These are phyloP conservation scores for Mycetomoellerius zeteki DNA, from an alignment of 1,140 invertebrate species.

Conservation along the genomic window DNA sequence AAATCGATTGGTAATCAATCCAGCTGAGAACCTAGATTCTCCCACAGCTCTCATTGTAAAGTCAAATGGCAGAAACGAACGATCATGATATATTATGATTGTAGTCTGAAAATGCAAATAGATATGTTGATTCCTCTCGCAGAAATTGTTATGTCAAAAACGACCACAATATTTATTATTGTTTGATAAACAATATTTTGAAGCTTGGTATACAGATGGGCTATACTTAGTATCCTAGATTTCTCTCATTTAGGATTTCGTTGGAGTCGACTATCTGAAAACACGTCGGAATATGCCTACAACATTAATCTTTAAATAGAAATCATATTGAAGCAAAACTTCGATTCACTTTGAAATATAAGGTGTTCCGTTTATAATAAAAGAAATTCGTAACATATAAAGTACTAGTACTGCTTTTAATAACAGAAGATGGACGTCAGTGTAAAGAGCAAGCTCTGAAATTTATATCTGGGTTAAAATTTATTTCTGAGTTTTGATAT, in stretches of 20 bases:
- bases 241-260: constrained; percentile 23
- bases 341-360: neutral
- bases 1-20: constrained; percentile 36
- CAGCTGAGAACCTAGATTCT: neutral
- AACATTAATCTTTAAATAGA: neutral
- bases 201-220: neutral
- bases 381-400: too few relatives aligned
- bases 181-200: neutral
- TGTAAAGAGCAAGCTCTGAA: too few relatives aligned
- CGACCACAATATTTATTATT: neutral
- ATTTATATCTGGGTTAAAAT: too few relatives aligned
- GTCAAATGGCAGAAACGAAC: constrained; percentile 19
- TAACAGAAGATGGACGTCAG: too few relatives aligned
- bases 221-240: constrained; percentile 1
- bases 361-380: too few relatives aligned
- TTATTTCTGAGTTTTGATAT: too few relatives aligned
- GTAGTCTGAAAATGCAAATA: neutral
- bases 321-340: neutral
- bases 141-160: neutral
- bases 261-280: constrained; percentile 6
- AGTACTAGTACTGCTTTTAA: too few relatives aligned
- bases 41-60: constrained; percentile 7
- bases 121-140: neutral
- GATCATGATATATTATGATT: neutral
- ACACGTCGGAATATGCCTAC: neutral